A percentile compares a stretch with the other conserved stretches of the same genome.
phyloP scores from a whole-genome alignment of 2,888 invertebrate species.

The Cephus pulcher region DNA sequence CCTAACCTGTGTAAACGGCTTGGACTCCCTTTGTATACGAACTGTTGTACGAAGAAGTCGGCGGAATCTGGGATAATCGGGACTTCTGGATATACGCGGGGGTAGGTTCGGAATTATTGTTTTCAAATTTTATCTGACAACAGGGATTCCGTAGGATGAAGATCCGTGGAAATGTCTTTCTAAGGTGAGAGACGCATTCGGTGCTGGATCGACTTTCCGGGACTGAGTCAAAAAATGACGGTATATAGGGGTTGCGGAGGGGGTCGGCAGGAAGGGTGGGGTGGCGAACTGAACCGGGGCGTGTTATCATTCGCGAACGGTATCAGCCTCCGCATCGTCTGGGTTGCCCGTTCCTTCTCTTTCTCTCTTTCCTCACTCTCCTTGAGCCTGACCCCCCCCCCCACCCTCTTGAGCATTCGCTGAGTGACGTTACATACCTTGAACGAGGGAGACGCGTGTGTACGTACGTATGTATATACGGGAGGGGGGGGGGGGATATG shows the following conservation, averaged over 20 bases:
- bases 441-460: not conserved
- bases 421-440: not conserved
- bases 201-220: no score
- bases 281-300: conserved; percentile 18
- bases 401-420: conserved; percentile 19
- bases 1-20: not conserved
- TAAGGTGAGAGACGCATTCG: no score
- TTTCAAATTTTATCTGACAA: no score
- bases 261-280: conserved; percentile 17
- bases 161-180: no score
- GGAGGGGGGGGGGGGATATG: not conserved
- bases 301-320: conserved; percentile 29
- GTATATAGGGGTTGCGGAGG: conserved; percentile 24
- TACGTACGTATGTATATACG: conserved; percentile 15
- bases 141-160: no score
- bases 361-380: not conserved
- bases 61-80: not conserved
- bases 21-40: not conserved
- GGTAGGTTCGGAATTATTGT: no score
- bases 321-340: conserved; percentile 53
- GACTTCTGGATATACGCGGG: no score
- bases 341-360: conserved; percentile 22
- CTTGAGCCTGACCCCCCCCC: conserved; percentile 23
- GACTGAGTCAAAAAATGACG: conserved; percentile 47
- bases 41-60: not conserved